Evolutionary conservation across 2,888 invertebrate genomes (phyloP), one percentile per base, ranked within the genome.

Genomic region (Lymantria monacha): DNA sequence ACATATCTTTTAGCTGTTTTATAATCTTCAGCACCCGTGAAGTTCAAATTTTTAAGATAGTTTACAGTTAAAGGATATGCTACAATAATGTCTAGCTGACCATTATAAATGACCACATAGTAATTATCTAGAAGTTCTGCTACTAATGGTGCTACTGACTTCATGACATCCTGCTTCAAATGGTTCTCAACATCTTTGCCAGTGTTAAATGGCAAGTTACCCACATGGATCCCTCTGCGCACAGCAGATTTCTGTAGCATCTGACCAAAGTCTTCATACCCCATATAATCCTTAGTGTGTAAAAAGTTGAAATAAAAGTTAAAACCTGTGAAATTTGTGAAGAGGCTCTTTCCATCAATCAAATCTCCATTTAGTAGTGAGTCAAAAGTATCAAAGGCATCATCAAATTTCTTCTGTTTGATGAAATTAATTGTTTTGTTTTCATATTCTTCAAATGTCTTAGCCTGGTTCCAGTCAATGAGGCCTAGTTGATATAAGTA

Each of bases 21-120:
- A 79, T 96, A 97, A 1, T 93, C 90, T 3, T 91, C 92, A 0
- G 94, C 87, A 0, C 92, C 94, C 15, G 87, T 92, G 87, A 97
- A 97, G 42, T 94, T 92, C 0, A 97, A 87, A 47, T 94, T 92
- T 59, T 93, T 91, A 31, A 98, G 83, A 79, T 96, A 97, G 74
- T 95, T 95, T 14, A 95, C 92, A 0, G 97, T 97, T 46, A 97
- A 76, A 0, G 97, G 97, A 82, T 97, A 97, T 0, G 97, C 97
- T 0, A 97, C 96, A 59, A 98, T 97, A 11, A 98, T 95, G 79
- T 98, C 98, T 59, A 98, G 79, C 75, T 98, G 98, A 0, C 98
- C 98, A 75, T 95, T 97, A 79, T 98, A 98, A 55, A 97, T 92
- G 42, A 98, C 92, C 12, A 97, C 93, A 76, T 92, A 90, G 70